Base-by-base conservation (phyloP, 2,797 vertebrate genomes). In the Silurus lanzhouensis region DNA sequence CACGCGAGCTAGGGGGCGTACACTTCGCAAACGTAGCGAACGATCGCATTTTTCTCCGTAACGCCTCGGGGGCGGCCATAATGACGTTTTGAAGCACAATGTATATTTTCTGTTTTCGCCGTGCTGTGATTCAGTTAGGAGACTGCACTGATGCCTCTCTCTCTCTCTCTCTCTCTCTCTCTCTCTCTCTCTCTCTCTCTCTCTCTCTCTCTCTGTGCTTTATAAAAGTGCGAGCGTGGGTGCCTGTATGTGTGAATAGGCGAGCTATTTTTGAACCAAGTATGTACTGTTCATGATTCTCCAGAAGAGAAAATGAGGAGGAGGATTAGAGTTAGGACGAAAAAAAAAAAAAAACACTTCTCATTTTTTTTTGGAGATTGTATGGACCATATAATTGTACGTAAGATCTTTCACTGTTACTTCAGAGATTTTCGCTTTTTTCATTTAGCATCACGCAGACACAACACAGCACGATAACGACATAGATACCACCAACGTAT, bases 1-100 rank as follows among this genome's bases (percentile, higher is more conserved):
- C 91, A 84, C 75, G 38, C 38, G 38, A 78, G 82, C 82, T 90
- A 75, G 63, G 93, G 92, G 92, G 92, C 92, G 61, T 89, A 92
- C 92, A 92, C 91, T 89, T 87, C 90, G 86, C 91, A 88, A 91
- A 91, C 86, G 92, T 90, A 90, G 92, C 93, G 92, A 95, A 93
- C 94, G 89, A 90, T 90, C 87, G 90, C 90, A 93, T 93, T 93
- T 94, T 92, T 25, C 91, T 93, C 38, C 92, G 89, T 92, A 90
- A 93, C 83, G 88, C 89, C 76, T 92, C 91, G 92, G 48, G 48
- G 48, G 87, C 83, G 58, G 79, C 89, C 92, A 92, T 92, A 92
- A 93, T 92, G 92, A 75, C 83, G 75, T 25, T 91, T 92, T 90
- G 72, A 94, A 95, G 94, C 94, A 95, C 94, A 95, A 94, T 91